A percentile compares a stretch with the other conserved stretches of the same genome.
Conservation (phyloP, 1,140 invertebrate genomes). For the Gryon sp. region DNA sequence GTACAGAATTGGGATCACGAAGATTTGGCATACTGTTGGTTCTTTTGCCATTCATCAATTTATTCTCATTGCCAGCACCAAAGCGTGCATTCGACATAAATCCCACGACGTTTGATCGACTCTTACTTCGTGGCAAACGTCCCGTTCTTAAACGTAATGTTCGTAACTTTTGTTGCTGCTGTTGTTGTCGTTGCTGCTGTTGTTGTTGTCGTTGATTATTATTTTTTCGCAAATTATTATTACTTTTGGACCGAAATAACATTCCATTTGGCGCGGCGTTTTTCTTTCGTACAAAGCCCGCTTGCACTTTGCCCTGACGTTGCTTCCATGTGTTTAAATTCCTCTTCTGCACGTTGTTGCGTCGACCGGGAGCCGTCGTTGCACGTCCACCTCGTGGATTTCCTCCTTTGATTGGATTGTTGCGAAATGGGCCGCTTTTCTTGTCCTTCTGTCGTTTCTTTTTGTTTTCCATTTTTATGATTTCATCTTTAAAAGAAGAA, state of each 20-base stretch:
- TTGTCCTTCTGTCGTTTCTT: constrained; percentile 73
- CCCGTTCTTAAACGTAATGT: no score
- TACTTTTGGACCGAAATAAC: no score
- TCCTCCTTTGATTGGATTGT: no score
- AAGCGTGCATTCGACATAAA: no score
- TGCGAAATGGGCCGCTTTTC: constrained; percentile 28
- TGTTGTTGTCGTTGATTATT: no score
- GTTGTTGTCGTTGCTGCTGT: no score
- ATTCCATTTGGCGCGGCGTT: no score
- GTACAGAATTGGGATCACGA: constrained; percentile 74
- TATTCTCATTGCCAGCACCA: constrained; percentile 65
- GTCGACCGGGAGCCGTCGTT: constrained; percentile 23
- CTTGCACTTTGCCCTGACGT: constrained; percentile 50
- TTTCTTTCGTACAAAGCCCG: constrained; percentile 71
- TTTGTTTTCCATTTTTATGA: constrained; percentile 79
- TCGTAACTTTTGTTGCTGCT: no score
- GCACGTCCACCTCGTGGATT: constrained; percentile 30
- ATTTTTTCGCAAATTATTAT: no score
- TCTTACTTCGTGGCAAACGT: constrained; percentile 70
- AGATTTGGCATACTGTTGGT: constrained; percentile 74
- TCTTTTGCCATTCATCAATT: constrained; percentile 67
- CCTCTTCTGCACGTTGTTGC: constrained; percentile 21
- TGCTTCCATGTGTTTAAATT: constrained; percentile 25
- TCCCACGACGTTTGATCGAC: constrained; percentile 67
- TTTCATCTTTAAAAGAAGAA: constrained; percentile 80